Conservation (phyloP, 2,797 vertebrate genomes). For the Ceyx erithaca region DNA sequence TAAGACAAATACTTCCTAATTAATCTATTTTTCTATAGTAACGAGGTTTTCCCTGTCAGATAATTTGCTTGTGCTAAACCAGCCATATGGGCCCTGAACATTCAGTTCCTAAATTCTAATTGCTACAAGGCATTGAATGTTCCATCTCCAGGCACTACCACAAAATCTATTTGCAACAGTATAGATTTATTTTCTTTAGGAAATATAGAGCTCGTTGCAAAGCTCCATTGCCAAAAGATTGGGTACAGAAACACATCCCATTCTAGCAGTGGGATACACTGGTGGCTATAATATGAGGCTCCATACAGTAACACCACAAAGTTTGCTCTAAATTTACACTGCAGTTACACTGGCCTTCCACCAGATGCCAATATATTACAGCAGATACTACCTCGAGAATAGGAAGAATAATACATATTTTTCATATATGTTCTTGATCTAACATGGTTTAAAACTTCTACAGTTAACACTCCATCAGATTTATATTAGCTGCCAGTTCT, state of each 20-base stretch:
- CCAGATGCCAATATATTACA: not conserved
- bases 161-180: not conserved
- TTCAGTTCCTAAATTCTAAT: not conserved
- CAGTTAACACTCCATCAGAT: not conserved
- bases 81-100: not conserved
- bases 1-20: not conserved
- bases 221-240: not conserved
- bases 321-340: not conserved
- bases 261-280: not conserved
- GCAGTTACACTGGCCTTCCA: not conserved
- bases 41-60: not conserved
- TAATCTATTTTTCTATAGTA: not conserved
- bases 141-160: not conserved
- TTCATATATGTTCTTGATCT: not conserved
- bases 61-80: not conserved
- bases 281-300: not conserved
- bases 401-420: not conserved
- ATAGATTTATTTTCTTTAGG: not conserved
- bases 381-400: not conserved
- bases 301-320: not conserved
- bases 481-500: not conserved
- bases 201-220: not conserved
- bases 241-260: not conserved
- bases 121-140: not conserved
- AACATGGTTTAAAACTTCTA: not conserved